A percentile compares a stretch with the other conserved stretches of the same genome.
phyloP scores from a whole-genome alignment of 2,797 vertebrate species.

The Propithecus perrieri region DNA sequence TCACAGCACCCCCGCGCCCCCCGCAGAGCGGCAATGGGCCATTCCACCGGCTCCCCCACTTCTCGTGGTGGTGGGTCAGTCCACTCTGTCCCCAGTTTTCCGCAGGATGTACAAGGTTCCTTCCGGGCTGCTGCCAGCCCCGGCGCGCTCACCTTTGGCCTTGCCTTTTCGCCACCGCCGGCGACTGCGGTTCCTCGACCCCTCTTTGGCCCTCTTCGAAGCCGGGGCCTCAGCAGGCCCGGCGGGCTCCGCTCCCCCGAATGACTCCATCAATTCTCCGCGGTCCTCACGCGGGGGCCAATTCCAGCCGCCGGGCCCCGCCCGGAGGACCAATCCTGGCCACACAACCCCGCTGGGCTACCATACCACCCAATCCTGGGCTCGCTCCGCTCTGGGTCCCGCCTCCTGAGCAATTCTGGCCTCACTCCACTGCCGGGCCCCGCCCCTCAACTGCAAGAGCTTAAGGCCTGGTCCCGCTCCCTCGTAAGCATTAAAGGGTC shows the following conservation, averaged over 20 bases:
- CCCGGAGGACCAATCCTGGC: neutral
- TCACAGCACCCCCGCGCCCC: neutral
- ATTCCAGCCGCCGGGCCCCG: neutral
- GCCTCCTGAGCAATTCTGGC: neutral
- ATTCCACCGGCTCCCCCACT: neutral
- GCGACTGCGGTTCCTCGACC: slow-evolving; percentile 41
- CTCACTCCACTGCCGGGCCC: neutral
- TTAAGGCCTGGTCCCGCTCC: neutral
- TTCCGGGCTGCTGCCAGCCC: neutral
- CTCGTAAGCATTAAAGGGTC: slow-evolving; percentile 10
- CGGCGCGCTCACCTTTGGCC: slow-evolving; percentile 68
- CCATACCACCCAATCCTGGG: slow-evolving; percentile 43
- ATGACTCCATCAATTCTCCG: slow-evolving; percentile 63
- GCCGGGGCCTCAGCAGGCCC: neutral
- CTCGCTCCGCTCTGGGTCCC: neutral
- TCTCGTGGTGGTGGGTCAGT: neutral
- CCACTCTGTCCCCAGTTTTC: neutral
- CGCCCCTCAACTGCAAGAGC: neutral
- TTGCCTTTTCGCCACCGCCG: slow-evolving; percentile 68
- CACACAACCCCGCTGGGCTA: slow-evolving; percentile 1
- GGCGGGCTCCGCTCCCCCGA: neutral
- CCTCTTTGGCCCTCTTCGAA: slow-evolving; percentile 27
- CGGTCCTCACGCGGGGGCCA: neutral
- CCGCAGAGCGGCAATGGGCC: neutral
- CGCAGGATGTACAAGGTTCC: neutral